Conservation (phyloP, 2,113 vertebrate species). For the Eptesicus fuscus region DNA sequence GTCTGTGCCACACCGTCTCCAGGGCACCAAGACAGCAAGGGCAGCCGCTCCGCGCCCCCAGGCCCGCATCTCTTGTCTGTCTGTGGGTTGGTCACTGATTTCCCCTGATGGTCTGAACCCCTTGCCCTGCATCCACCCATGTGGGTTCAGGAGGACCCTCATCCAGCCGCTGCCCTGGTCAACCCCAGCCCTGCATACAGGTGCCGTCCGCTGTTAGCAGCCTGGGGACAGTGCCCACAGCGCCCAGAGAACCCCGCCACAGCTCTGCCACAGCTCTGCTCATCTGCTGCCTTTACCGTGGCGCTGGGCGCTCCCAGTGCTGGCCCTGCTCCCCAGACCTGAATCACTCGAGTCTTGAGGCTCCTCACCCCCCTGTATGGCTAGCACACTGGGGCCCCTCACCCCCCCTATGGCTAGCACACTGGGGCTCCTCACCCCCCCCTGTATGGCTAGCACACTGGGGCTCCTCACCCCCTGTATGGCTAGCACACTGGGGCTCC, state of each 20-base stretch:
- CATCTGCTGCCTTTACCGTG: not conserved
- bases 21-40: not conserved
- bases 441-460: too few relatives aligned
- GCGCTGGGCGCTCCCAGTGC: rapidly evolving
- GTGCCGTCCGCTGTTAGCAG: not conserved
- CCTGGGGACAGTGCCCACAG: not conserved
- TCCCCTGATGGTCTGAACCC: not conserved
- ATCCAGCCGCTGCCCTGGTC: not conserved
- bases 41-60: not conserved
- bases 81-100: not conserved
- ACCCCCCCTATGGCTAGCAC: too few relatives aligned
- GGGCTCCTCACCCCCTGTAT: too few relatives aligned
- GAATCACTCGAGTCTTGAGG: not conserved
- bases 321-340: not conserved
- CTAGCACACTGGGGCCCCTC: not conserved
- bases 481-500: not conserved
- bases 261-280: not conserved
- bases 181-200: not conserved
- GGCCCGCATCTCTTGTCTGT: not conserved
- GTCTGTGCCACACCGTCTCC: not conserved
- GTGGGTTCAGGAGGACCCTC: not conserved
- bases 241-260: too few relatives aligned
- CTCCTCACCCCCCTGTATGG: not conserved
- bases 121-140: not conserved
- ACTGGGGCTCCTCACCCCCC: too few relatives aligned